Evolutionary conservation across 2,888 invertebrate genomes (phyloP).

Genomic region (Operophtera brumata): DNA sequence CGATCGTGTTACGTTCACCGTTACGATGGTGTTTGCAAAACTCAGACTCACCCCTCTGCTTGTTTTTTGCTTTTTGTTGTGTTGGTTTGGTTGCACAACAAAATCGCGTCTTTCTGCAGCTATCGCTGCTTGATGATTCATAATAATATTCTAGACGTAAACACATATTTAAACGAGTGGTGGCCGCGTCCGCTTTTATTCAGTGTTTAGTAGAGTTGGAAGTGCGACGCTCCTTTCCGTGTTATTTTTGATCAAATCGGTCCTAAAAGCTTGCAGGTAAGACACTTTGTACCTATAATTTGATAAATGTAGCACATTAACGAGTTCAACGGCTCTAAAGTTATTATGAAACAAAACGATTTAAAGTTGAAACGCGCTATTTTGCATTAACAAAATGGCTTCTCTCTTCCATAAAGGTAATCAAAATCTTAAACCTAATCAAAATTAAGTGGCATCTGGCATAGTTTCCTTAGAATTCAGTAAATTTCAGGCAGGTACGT

Average conservation of each 20-base stretch:
- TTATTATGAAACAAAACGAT: neutral
- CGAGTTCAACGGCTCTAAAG: neutral
- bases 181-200: conserved; percentile 42
- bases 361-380: neutral
- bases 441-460: neutral
- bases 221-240: conserved; percentile 19
- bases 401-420: neutral
- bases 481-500: no score
- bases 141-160: conserved; percentile 41
- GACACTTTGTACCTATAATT: neutral
- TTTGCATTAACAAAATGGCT: neutral
- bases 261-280: conserved; percentile 18
- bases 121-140: conserved; percentile 55
- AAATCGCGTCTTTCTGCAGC: conserved; percentile 43
- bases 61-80: conserved; percentile 39
- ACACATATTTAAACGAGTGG: conserved; percentile 42
- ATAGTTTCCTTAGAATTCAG: neutral
- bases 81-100: conserved; percentile 64
- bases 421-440: no score
- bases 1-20: no score
- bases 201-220: conserved; percentile 31
- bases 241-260: conserved; percentile 20
- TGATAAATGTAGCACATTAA: neutral
- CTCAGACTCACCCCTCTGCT: no score
- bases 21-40: no score